Conservation (phyloP, 2,888 invertebrate species). For the Synanthedon myopaeformis region DNA sequence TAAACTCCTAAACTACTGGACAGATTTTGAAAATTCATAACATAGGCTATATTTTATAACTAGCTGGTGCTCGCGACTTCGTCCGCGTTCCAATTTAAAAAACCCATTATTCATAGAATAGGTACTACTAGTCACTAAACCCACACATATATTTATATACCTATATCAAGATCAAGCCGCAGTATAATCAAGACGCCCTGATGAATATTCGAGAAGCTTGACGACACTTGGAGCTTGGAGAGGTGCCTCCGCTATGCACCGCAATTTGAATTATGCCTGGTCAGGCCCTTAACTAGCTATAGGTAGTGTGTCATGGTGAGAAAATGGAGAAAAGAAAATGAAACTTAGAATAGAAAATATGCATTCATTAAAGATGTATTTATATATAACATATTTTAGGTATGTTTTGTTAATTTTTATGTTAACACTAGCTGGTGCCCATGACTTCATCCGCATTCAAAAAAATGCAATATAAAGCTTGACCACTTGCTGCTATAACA, state of each 20-base stretch:
- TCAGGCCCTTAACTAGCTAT: slow-evolving; percentile 26
- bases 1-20: background rate
- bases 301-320: background rate
- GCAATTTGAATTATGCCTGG: slow-evolving; percentile 46
- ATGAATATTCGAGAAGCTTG: slow-evolving; percentile 49
- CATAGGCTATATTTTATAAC: background rate
- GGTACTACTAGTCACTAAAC: no score
- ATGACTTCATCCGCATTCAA: no score
- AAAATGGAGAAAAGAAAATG: background rate
- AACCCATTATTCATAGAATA: no score
- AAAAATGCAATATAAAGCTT: no score
- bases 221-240: slow-evolving; percentile 9
- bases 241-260: slow-evolving; percentile 33
- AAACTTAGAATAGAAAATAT: background rate
- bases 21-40: background rate
- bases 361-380: background rate
- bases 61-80: no score
- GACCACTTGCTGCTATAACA: no score
- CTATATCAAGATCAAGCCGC: background rate
- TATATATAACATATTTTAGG: background rate
- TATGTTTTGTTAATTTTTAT: no score
- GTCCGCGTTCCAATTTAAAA: no score
- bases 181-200: slow-evolving; percentile 35
- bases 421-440: no score
- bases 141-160: no score